Evolutionary conservation across 2,888 invertebrate species (phyloP).

Genomic region (Odontomyia ornata): DNA sequence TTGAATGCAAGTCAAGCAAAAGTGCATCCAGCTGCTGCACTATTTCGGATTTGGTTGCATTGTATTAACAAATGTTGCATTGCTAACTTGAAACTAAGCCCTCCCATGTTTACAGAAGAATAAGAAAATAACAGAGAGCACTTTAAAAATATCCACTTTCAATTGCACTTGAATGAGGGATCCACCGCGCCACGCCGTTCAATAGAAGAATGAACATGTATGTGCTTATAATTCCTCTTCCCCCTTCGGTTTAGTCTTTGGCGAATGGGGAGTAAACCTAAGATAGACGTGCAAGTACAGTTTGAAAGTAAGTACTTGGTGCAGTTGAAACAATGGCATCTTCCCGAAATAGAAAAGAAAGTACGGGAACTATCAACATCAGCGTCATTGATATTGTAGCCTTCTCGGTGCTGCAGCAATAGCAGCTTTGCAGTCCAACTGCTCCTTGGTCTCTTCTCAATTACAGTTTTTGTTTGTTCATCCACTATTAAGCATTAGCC

Average conservation of each 20-base stretch:
- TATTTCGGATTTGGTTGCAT: too few relatives aligned
- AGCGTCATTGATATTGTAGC: background rate
- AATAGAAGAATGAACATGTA: background rate
- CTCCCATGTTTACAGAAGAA: background rate
- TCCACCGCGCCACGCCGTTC: background rate
- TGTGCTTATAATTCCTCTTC: too few relatives aligned
- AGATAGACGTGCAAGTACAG: background rate
- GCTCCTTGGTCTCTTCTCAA: slow-evolving; percentile 3
- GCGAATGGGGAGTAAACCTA: background rate
- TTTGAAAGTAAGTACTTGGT: slow-evolving; percentile 1
- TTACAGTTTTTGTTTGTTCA: slow-evolving; percentile 1
- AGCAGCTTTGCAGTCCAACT: background rate
- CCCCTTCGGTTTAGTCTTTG: too few relatives aligned
- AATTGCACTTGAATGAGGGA: slow-evolving; percentile 35
- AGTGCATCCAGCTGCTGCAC: slow-evolving; percentile 1
- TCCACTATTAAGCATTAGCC: background rate
- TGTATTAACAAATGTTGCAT: too few relatives aligned
- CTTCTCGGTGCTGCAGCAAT: background rate
- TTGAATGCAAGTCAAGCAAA: background rate
- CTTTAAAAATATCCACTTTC: slow-evolving; percentile 35
- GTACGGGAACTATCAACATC: background rate
- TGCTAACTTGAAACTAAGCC: background rate
- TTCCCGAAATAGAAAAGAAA: slow-evolving; percentile 27
- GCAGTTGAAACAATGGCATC: slow-evolving; percentile 8
- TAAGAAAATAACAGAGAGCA: background rate